Base-by-base conservation (phyloP, 2,888 invertebrate species). In the Pinctada fucata region DNA sequence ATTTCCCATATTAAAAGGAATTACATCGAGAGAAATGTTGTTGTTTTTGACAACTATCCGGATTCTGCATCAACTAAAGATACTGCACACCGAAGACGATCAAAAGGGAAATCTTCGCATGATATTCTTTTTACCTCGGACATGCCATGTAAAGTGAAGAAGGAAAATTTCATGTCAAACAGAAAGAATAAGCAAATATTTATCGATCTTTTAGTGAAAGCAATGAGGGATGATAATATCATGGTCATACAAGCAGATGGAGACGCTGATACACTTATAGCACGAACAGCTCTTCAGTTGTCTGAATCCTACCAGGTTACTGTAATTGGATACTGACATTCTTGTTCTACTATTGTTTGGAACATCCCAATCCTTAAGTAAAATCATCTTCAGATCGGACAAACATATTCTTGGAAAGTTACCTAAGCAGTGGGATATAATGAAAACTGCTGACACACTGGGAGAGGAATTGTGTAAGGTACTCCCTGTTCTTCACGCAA, bases 31-130 rank as follows among this genome's bases (percentile, higher is more conserved):
- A 82, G 83, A 49, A 80, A 76, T 13, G 66, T 48, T 31, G 75
- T 85, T 72, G 84, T 84, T 13, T 85, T 85, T 69, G 85, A 83
- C 75, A 82, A 82, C n/a, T 85, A 84, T 75, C 66, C 47, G 64
- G 58, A 64, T 13, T 48, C 63, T 13, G 68, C 79, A 67, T 73
- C 81, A 16, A 10, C 58, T 13, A 10, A 13, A 58, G 76, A 82
- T 48, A 50, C 75, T 10, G 75, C 84, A 16, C 82, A 81, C 52
- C 48, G 52, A 16, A 47, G 81, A 52, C 66, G 81, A 8, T 67
- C 78, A 31, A 71, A 72, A 63, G 68, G 52, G 10, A 49, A 69
- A 16, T 8, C 4, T 52, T 45, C 45, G 31, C 58, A 6, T 58
- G 50, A 48, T 8, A 49, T 63, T 73, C 3, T n/a, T n/a, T 65